phyloP scores from a whole-genome alignment of 1,140 invertebrate species.

The Acromyrmex heyeri region DNA sequence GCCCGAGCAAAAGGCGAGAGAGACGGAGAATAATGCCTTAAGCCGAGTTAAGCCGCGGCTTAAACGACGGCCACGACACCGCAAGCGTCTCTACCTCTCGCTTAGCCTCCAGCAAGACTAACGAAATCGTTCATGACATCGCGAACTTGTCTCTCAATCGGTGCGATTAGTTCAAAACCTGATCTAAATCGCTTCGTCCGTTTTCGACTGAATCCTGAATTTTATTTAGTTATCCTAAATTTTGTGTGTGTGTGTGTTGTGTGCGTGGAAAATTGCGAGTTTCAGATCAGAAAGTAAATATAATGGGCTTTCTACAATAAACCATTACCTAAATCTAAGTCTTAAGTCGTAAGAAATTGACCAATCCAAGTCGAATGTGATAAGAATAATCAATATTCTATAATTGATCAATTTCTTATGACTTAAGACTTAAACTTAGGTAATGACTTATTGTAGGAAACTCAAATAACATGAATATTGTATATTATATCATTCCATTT shows the following conservation, averaged over 20 bases:
- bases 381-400: no score
- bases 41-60: conserved; percentile 70
- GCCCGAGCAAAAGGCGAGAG: neutral
- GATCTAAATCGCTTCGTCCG: neutral
- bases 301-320: neutral
- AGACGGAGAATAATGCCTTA: conserved; percentile 54
- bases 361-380: no score
- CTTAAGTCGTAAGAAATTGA: no score
- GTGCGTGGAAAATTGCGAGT: neutral
- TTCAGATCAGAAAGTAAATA: neutral
- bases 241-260: no score
- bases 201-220: neutral
- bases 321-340: no score
- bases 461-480: neutral
- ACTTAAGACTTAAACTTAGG: no score
- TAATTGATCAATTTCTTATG: no score
- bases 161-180: conserved; percentile 31
- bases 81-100: conserved; percentile 56
- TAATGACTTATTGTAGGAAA: no score
- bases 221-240: neutral
- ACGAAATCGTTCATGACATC: conserved; percentile 48
- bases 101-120: conserved; percentile 25
- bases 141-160: conserved; percentile 48
- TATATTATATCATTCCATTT: neutral
- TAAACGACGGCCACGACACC: conserved; percentile 63